These are phyloP conservation scores for Hephaestus fuliginosus DNA, from an alignment of 2,797 vertebrate genomes.

Conservation along the genomic window DNA sequence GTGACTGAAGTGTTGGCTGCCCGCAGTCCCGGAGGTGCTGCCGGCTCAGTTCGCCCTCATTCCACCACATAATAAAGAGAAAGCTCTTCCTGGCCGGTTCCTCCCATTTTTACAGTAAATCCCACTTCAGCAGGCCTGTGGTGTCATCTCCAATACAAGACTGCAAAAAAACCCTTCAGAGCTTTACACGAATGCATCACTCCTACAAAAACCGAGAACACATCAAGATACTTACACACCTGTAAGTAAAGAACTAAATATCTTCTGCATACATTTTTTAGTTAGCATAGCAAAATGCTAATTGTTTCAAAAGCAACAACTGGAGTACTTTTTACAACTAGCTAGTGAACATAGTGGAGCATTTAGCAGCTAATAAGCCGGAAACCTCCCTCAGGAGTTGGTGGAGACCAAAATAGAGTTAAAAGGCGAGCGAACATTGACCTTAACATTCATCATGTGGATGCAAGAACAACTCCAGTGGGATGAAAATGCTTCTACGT, in stretches of 20 bases:
- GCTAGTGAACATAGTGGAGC: background rate
- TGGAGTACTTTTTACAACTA: background rate
- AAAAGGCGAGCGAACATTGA: background rate
- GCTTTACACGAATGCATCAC: background rate
- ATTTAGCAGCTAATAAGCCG: too few species aligned
- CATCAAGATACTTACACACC: too few species aligned
- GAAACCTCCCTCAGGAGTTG: background rate
- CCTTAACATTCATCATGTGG: background rate
- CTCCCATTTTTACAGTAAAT: conserved; percentile 58
- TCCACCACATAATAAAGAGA: conserved; percentile 64
- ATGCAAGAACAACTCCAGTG: background rate
- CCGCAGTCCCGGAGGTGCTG: conserved; percentile 48
- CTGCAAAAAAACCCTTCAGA: background rate
- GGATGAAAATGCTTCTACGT: background rate
- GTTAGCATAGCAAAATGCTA: background rate
- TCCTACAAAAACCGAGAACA: too few species aligned
- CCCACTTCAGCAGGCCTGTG: conserved; percentile 37
- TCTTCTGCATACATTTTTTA: background rate
- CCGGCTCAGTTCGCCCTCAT: conserved; percentile 48
- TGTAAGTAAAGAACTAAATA: background rate
- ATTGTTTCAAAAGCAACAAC: background rate
- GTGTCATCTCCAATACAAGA: conserved; percentile 9
- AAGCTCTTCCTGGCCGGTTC: conserved; percentile 68
- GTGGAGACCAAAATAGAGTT: conserved; percentile 7
- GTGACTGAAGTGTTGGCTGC: conserved; percentile 58